These are phyloP conservation scores for Kuschelorhynchus macadamiae DNA, from an alignment of 2,888 invertebrate species.

Conservation along the genomic window DNA sequence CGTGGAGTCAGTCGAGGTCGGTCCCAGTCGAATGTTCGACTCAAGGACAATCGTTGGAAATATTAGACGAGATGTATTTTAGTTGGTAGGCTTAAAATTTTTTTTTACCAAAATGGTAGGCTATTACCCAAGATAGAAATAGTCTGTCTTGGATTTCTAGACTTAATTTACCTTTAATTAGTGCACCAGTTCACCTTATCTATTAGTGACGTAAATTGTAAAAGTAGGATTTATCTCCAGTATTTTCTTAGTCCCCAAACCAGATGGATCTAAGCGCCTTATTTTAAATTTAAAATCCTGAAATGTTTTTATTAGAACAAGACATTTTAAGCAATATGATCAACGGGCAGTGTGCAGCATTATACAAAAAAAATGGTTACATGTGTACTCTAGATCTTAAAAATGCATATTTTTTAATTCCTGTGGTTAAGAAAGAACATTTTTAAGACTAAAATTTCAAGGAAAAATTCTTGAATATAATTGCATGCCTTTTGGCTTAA, in stretches of 20 bases:
- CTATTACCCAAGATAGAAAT: slow-evolving; percentile 18
- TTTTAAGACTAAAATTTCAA: slow-evolving; percentile 6
- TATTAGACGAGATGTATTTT: neutral
- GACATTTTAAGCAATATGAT: slow-evolving; percentile 6
- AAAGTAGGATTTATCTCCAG: too few species aligned
- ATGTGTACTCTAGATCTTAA: slow-evolving; percentile 18
- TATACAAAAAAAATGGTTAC: neutral
- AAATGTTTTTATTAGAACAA: neutral
- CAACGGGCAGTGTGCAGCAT: neutral
- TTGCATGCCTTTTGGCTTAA: too few species aligned
- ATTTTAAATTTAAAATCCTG: too few species aligned
- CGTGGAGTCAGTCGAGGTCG: slow-evolving; percentile 6
- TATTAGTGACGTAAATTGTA: too few species aligned
- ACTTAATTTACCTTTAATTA: slow-evolving; percentile 20
- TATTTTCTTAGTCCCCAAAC: too few species aligned
- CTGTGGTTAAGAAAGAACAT: slow-evolving; percentile 7
- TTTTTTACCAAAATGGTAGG: slow-evolving; percentile 12
- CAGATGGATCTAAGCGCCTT: too few species aligned
- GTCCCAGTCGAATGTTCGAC: slow-evolving; percentile 1
- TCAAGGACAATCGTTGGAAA: slow-evolving; percentile 1
- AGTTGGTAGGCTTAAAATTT: neutral
- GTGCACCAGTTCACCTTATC: slow-evolving; percentile 10
- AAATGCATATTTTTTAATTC: slow-evolving; percentile 12
- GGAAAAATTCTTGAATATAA: too few species aligned
- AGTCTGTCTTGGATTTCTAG: slow-evolving; percentile 21